Base-by-base conservation (phyloP, 1,140 invertebrate genomes). In the Lamellibrachia luymesi region DNA sequence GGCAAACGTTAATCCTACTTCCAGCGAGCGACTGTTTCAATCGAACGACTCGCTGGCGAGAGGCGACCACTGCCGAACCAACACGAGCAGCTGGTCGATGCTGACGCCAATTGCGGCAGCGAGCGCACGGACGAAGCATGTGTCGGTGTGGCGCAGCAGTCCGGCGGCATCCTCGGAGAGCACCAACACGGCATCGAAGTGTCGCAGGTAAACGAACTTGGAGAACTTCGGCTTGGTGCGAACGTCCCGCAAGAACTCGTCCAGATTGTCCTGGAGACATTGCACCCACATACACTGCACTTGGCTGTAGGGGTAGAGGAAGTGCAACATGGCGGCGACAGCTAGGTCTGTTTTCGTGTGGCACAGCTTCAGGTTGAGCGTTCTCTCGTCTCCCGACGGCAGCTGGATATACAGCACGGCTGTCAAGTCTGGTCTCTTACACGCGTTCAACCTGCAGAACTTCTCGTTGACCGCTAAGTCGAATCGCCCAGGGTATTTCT, bases 391-490 rank as follows among this genome's bases (percentile, higher is more conserved):
- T 80, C 64, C 64, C 64, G 64, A 22, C 13, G 64, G 64, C 5
- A 80, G 64, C 64, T 80, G 64, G 13, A 80, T 80, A 22, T 80
- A 80, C 13, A 80, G 64, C 13, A 80, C 64, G 64, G 64, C 64
- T 8, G 64, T 80, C 64, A 80, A 80, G 64, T 80, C 64, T 10
- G 64, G 64, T 80, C 64, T 80, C 64, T 80, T 80, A 2, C 64
- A 80, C 64, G 64, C 64, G 64, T 80, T 80, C 64, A 80, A 80
- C 64, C 64, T 80, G 64, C 64, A 80, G 64, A 80, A 80, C 64
- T 80, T 80, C 64, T 80, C 64, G 64, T 80, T 80, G 64, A 22
- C 64, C 64, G 64, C 64, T 2, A 80, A 80, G 64, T 80, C 64
- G 64, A 80, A 80, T 80, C 64, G 64, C 17, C 64, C 64, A 17